Base-by-base conservation (phyloP, 2,113 vertebrate genomes). In the Chaetodon auriga region DNA sequence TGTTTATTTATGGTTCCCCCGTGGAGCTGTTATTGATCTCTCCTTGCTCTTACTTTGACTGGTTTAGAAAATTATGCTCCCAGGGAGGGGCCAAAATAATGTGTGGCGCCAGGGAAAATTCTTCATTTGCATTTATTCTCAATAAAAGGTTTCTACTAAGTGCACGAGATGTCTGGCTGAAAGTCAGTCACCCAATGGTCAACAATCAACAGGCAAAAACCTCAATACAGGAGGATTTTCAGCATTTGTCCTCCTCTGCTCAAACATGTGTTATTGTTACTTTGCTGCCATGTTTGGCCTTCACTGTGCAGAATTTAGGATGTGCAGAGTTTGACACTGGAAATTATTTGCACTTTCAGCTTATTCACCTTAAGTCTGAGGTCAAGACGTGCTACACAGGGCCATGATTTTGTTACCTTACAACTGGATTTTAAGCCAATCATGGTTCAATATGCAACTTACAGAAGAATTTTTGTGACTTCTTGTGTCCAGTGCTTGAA, bases 1-100 rank as follows among this genome's bases (percentile, higher is more conserved):
- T 85, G 60, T 85, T 89, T 82, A 90, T 83, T 84, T 83, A 82
- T 84, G 72, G 55, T 60, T 83, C 89, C 61, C 57, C 71, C 25
- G 60, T 30, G 68, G 79, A 76, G 78, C 25, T 53, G 46, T 48
- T 80, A 89, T 88, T 85, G 81, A 91, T 89, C 83, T 35, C 63
- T 71, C 46, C 49, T 12, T 78, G n/a, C 68, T 81, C 57, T 57
- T 51, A 75, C 81, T 82, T 76, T 41, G 62, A 72, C 78, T 77
- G 78, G 57, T 80, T 86, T 15, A 79, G 82, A 60, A 83, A 60
- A 75, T 73, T 5, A 83, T 85, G 57, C 0, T 80, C 51, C 72
- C 61, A 69, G 68, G 43, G 51, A 80, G 63, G 6, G 75, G 45
- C 72, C 75, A 11, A 72, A 87, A 51, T 46, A 23, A 58, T 72